A percentile compares a stretch with the other conserved stretches of the same genome.
Evolutionary conservation across 1,140 invertebrate species (phyloP).

Genomic region (Bilobella aurantiaca): DNA sequence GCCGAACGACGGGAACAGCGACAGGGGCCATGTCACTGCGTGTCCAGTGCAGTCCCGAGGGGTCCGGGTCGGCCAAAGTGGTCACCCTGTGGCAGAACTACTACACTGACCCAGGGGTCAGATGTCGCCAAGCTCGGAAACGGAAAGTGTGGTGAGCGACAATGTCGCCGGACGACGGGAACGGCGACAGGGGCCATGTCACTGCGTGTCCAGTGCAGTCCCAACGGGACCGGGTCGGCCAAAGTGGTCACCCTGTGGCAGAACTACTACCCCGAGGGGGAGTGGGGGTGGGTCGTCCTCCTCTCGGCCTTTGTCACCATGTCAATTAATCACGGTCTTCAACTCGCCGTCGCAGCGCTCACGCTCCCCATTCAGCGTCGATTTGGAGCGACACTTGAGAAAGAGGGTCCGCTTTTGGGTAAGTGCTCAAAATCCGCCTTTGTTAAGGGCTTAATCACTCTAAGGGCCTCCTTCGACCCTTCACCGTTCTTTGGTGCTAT

Average conservation of each 20-base stretch:
- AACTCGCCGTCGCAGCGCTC: conserved; percentile 44
- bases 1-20: neutral
- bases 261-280: conserved; percentile 43
- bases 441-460: neutral
- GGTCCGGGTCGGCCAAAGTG: neutral
- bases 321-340: conserved; percentile 53
- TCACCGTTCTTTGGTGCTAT: neutral
- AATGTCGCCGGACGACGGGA: too few species aligned
- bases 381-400: conserved; percentile 13
- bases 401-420: conserved; percentile 26
- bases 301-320: conserved; percentile 55
- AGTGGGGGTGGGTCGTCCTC: conserved; percentile 68
- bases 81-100: conserved; percentile 30
- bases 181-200: conserved; percentile 23
- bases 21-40: neutral
- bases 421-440: neutral
- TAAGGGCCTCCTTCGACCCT: neutral
- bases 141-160: neutral
- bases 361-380: conserved; percentile 7
- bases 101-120: too few species aligned
- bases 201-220: conserved; percentile 21
- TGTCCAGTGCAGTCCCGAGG: neutral
- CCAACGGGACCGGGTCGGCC: conserved; percentile 23
- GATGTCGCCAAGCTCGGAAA: neutral
- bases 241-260: conserved; percentile 32